Conservation (phyloP, 2,888 invertebrate species). For the Melinopterus prodromus region DNA sequence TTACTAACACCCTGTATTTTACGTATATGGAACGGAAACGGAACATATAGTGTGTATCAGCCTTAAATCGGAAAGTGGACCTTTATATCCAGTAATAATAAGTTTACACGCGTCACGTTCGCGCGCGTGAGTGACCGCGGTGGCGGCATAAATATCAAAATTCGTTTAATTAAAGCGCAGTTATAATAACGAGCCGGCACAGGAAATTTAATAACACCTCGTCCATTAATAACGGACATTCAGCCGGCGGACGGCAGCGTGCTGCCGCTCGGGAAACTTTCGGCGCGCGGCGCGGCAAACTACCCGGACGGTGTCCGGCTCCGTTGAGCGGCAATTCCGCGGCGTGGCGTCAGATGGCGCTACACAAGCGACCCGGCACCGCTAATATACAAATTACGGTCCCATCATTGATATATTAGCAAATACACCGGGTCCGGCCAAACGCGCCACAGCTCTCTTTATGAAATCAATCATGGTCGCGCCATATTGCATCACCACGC, state of each 20-base stretch:
- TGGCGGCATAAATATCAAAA: neutral
- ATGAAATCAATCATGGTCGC: constrained; percentile 44
- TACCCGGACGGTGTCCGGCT: constrained; percentile 42
- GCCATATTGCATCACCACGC: constrained; percentile 43
- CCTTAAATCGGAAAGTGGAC: too few species aligned
- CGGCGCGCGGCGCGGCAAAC: constrained; percentile 37
- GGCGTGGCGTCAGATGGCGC: constrained; percentile 47
- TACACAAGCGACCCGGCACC: constrained; percentile 47
- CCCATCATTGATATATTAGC: constrained; percentile 48
- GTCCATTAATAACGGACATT: constrained; percentile 6
- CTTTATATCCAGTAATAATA: too few species aligned
- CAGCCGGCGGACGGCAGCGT: neutral
- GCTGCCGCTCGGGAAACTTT: constrained; percentile 34
- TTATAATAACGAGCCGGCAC: neutral
- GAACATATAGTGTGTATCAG: too few species aligned
- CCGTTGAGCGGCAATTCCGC: constrained; percentile 42
- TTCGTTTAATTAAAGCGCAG: neutral
- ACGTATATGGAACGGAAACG: too few species aligned
- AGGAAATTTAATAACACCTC: constrained; percentile 18
- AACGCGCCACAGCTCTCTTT: constrained; percentile 39
- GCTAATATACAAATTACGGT: constrained; percentile 49
- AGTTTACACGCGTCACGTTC: too few species aligned
- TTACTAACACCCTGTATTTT: too few species aligned
- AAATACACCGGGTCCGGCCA: constrained; percentile 38
- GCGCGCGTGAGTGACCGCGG: neutral